Base-by-base conservation (phyloP, 2,888 invertebrate genomes). In the Lamproptera curius region DNA sequence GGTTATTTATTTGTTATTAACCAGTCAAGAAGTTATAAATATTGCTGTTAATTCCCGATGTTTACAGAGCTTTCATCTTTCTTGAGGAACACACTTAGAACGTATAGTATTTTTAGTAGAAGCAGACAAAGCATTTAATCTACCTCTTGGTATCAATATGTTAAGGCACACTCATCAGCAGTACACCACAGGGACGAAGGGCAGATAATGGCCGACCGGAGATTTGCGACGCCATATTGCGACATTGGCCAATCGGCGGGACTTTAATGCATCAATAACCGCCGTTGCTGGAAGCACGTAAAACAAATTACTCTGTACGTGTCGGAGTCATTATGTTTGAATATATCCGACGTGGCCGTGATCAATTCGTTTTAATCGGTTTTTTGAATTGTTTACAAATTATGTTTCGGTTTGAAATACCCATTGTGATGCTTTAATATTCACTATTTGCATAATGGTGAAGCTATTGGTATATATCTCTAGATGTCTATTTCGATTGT, bases 141-240 rank as follows among this genome's bases (percentile, higher is more conserved):
- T n/a, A 31, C 31, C n/a, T 11, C 9, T 31, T 11, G 13, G n/a
- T 31, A 11, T n/a, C 31, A 31, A n/a, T 31, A 9, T 11, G 31
- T 11, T 31, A n/a, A 31, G 31, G 31, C 3, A 5, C 6, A 5
- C 15, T 16, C 10, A 1, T 10, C 2, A 16, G 17, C 10, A 33
- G 9, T 16, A 11, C 36, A 36, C 39, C 33, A n/a, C 33, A 23
- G 17, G 16, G 28, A 23, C 11, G n/a, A 20, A 36, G 16, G 13
- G 16, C 43, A 26, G 26, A 34, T 34, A 31, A 31, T 31, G 11
- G 11, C 11, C 28, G 14, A 16, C 31, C 37, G 44, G 41, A 46
- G 46, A 46, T 46, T 46, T 16, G 11, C 46, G 15, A 15, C 42
- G 42, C 34, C 34, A 31, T 31, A 31, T 46, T 31, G 36, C 36